Conservation (phyloP, 2,113 vertebrate species). For the Bos javanicus region DNA sequence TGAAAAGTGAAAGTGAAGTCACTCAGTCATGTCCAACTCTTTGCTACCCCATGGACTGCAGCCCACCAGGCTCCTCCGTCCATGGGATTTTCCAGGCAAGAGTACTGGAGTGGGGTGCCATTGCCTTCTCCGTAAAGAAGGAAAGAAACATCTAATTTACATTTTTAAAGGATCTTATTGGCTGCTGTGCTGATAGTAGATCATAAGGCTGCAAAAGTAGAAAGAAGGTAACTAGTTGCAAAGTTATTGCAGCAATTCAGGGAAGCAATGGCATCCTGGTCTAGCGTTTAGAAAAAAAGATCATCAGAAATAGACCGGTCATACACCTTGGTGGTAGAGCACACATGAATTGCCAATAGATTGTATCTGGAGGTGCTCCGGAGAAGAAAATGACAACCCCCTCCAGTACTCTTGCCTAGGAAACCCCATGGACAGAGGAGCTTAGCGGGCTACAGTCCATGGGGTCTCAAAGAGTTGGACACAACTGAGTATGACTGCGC, state of each 20-base stretch:
- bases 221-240: background rate
- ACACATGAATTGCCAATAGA: background rate
- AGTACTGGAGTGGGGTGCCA: too few relatives aligned
- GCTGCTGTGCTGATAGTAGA: background rate
- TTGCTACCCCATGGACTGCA: too few relatives aligned
- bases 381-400: background rate
- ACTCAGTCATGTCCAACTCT: too few relatives aligned
- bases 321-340: background rate
- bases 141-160: background rate
- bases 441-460: background rate
- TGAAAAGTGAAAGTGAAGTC: too few relatives aligned
- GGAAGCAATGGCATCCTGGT: background rate
- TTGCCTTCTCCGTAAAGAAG: background rate
- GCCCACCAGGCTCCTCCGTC: too few relatives aligned
- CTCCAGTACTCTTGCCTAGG: background rate
- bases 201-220: background rate
- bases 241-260: background rate
- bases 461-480: background rate
- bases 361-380: background rate
- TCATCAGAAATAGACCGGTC: background rate
- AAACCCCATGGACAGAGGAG: background rate
- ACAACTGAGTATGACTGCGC: background rate
- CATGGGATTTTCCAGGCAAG: too few relatives aligned
- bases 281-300: background rate
- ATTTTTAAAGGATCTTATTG: background rate